These are phyloP conservation scores for Dorcus hopei DNA, from an alignment of 2,888 invertebrate genomes.

Conservation along the genomic window DNA sequence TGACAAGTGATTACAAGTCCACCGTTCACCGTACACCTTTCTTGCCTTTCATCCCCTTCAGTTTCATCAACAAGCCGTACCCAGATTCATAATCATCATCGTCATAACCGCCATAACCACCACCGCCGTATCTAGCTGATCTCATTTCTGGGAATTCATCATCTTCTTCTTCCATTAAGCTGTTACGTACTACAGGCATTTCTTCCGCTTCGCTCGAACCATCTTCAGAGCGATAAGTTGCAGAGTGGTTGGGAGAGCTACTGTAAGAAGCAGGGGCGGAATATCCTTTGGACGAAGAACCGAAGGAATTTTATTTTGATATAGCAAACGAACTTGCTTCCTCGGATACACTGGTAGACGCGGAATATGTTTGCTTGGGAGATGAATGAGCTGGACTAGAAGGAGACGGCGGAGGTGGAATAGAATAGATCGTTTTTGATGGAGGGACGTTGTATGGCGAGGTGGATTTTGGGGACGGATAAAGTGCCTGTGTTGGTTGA, in stretches of 20 bases:
- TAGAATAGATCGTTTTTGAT: background rate
- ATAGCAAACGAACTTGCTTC: background rate
- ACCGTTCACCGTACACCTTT: slow-evolving; percentile 30
- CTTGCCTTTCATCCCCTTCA: slow-evolving; percentile 15
- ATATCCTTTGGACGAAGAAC: background rate
- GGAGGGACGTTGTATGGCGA: slow-evolving; percentile 18
- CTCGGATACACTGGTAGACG: background rate
- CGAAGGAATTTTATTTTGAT: background rate
- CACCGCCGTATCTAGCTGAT: slow-evolving; percentile 22
- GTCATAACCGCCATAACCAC: slow-evolving; percentile 15
- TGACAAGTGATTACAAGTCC: slow-evolving; percentile 49
- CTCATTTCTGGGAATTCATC: slow-evolving; percentile 17
- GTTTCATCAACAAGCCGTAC: slow-evolving; percentile 16
- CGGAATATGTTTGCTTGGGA: slow-evolving; percentile 4
- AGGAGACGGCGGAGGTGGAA: background rate
- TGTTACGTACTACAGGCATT: slow-evolving; percentile 9
- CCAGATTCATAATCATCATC: slow-evolving; percentile 10
- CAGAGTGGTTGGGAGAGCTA: background rate
- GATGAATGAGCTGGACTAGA: background rate
- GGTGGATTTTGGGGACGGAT: slow-evolving; percentile 14
- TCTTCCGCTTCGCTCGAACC: slow-evolving; percentile 15
- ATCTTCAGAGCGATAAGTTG: slow-evolving; percentile 16
- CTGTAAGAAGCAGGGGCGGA: slow-evolving; percentile 4
- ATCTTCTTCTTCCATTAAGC: slow-evolving; percentile 26
- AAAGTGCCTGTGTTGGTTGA: slow-evolving; percentile 1